phyloP scores from a whole-genome alignment of 2,797 vertebrate genomes.

The Anguilla pacifica region DNA sequence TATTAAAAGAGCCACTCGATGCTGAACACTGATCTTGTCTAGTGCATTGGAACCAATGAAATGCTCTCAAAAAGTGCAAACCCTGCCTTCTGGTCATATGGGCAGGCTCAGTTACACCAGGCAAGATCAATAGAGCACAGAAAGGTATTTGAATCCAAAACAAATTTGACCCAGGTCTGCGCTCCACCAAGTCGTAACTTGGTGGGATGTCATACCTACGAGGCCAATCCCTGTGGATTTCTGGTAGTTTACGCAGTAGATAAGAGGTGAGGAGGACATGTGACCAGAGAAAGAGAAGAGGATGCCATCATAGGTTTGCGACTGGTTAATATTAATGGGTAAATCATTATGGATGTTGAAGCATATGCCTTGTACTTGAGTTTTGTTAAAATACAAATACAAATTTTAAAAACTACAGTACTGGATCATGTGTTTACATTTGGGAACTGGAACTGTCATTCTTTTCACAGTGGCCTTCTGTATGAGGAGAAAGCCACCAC shows the following conservation, averaged over 20 bases:
- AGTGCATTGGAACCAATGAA: no score
- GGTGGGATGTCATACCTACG: neutral
- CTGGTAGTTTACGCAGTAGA: neutral
- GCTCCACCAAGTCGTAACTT: no score
- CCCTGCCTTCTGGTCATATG: no score
- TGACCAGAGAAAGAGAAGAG: neutral
- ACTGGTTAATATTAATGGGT: neutral
- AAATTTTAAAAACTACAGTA: neutral
- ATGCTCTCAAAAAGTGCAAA: no score
- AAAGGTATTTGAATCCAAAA: slow-evolving; percentile 35
- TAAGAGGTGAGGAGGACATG: neutral
- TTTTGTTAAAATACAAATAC: neutral
- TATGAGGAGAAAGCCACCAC: slow-evolving; percentile 65
- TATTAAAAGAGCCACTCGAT: no score
- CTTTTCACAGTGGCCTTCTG: neutral
- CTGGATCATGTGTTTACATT: slow-evolving; percentile 6
- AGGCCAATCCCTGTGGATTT: neutral
- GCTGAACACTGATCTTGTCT: no score
- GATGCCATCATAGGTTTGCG: neutral
- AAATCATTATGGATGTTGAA: neutral
- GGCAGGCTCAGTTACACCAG: no score
- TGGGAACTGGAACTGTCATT: neutral
- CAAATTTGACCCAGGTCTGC: no score
- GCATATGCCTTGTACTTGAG: neutral
- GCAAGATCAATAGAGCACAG: no score